Percentiles rank a stretch among this genome's conserved stretches.
These are phyloP conservation scores for Apeltes quadracus DNA, from an alignment of 2,113 vertebrate genomes.

Conservation along the genomic window DNA sequence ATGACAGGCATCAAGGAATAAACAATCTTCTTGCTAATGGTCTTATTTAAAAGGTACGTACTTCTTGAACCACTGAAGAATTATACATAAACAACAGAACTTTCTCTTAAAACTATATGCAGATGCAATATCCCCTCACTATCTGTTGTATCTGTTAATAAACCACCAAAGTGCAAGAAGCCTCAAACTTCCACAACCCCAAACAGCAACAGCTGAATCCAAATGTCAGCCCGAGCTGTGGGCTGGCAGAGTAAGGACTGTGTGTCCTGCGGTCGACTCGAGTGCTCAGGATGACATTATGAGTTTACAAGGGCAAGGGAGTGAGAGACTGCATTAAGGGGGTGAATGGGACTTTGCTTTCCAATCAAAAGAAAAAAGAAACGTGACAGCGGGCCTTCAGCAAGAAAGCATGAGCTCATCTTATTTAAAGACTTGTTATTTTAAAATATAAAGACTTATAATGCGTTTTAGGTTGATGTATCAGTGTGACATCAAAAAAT, in stretches of 20 bases:
- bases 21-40: not conserved
- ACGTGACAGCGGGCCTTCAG: conserved; percentile 7
- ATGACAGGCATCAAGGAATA: not conserved
- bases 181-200: not conserved
- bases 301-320: conserved; percentile 39
- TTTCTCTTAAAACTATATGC: not conserved
- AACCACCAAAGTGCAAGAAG: not conserved
- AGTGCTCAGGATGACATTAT: conserved; percentile 35
- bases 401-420: conserved; percentile 8
- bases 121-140: not conserved
- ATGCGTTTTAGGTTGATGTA: not conserved
- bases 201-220: conserved; percentile 31
- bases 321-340: conserved; percentile 34
- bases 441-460: not conserved
- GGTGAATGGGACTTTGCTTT: conserved; percentile 41
- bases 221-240: conserved; percentile 26
- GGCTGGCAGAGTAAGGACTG: conserved; percentile 2
- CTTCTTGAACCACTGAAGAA: not conserved
- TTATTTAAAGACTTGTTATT: too few relatives aligned
- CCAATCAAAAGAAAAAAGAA: conserved; percentile 9
- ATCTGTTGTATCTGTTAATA: not conserved
- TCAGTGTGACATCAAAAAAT: conserved; percentile 2
- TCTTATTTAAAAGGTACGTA: not conserved
- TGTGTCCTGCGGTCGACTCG: conserved; percentile 53
- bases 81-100: not conserved